Percentiles rank a stretch among this genome's conserved stretches.
Evolutionary conservation across 2,797 vertebrate species (phyloP).

Genomic region (Sardinella longiceps): DNA sequence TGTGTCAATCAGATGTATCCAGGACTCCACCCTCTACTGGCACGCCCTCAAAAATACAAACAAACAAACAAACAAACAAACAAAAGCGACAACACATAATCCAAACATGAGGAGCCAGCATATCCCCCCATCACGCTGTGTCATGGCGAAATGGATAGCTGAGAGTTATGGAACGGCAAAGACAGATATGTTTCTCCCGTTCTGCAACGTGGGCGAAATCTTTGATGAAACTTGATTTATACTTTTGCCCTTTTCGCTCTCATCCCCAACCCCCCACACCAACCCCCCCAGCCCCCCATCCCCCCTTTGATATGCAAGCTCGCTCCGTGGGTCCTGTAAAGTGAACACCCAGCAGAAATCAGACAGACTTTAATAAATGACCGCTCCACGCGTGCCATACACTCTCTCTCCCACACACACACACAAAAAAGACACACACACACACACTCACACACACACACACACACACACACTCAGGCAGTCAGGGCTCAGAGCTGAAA

Average conservation of each 20-base stretch:
- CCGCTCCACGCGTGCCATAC: slow-evolving; percentile 11
- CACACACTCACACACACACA: not conserved
- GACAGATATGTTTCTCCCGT: slow-evolving; percentile 31
- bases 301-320: slow-evolving; percentile 41
- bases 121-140: slow-evolving; percentile 9
- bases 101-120: not conserved
- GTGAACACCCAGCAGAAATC: slow-evolving; percentile 57
- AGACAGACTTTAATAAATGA: slow-evolving; percentile 47
- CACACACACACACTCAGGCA: not conserved
- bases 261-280: slow-evolving; percentile 36
- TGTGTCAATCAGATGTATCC: not conserved
- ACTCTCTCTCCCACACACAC: no score
- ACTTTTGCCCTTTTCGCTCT: slow-evolving; percentile 55
- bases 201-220: slow-evolving; percentile 47
- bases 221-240: slow-evolving; percentile 61
- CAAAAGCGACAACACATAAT: slow-evolving; percentile 11
- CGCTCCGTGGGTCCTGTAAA: slow-evolving; percentile 41
- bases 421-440: no score
- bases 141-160: slow-evolving; percentile 3
- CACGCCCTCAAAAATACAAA: not conserved
- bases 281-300: no score
- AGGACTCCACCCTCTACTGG: not conserved
- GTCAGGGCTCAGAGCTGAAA: not conserved
- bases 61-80: slow-evolving; percentile 11
- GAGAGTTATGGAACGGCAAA: slow-evolving; percentile 24